phyloP scores from a whole-genome alignment of 2,113 vertebrate genomes.

The Periophthalmodon schlosseri region DNA sequence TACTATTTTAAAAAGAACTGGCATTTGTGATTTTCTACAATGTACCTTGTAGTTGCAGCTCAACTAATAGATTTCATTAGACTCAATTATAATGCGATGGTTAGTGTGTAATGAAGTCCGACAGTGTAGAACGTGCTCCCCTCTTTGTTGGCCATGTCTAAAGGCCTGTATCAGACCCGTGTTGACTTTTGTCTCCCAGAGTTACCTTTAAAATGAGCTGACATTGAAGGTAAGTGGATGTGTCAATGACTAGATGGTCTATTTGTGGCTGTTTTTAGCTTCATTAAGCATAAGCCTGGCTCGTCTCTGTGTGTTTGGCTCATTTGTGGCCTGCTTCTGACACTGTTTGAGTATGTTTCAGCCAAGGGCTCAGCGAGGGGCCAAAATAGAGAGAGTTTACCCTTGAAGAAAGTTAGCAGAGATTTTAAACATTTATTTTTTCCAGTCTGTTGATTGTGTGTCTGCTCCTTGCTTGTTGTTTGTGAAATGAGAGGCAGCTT shows the following conservation, averaged over 20 bases:
- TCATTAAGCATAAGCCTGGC: constrained; percentile 18
- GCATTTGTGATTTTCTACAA: background rate
- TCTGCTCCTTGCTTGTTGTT: constrained; percentile 5
- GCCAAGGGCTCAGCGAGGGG: constrained; percentile 29
- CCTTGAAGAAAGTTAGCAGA: constrained; percentile 29
- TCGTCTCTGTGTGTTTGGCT: constrained; percentile 40
- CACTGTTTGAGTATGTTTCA: constrained; percentile 17
- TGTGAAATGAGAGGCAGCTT: constrained; percentile 39
- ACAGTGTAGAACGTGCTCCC: constrained; percentile 43
- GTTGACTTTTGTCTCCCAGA: constrained; percentile 67
- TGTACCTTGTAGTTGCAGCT: background rate
- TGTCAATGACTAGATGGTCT: constrained; percentile 45
- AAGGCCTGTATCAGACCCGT: constrained; percentile 57
- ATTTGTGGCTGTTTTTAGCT: constrained; percentile 47
- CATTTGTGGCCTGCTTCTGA: constrained; percentile 56
- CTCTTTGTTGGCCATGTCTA: constrained; percentile 61
- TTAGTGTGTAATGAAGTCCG: constrained; percentile 32
- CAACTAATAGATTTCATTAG: constrained; percentile 24
- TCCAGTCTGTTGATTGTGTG: constrained; percentile 4
- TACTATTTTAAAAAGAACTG: background rate
- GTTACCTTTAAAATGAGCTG: constrained; percentile 50
- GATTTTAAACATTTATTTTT: constrained; percentile 4
- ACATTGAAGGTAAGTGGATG: constrained; percentile 64
- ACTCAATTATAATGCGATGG: constrained; percentile 29
- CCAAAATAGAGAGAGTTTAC: constrained; percentile 21